phyloP scores from a whole-genome alignment of 2,888 invertebrate species.

The Parnassius mnemosyne region DNA sequence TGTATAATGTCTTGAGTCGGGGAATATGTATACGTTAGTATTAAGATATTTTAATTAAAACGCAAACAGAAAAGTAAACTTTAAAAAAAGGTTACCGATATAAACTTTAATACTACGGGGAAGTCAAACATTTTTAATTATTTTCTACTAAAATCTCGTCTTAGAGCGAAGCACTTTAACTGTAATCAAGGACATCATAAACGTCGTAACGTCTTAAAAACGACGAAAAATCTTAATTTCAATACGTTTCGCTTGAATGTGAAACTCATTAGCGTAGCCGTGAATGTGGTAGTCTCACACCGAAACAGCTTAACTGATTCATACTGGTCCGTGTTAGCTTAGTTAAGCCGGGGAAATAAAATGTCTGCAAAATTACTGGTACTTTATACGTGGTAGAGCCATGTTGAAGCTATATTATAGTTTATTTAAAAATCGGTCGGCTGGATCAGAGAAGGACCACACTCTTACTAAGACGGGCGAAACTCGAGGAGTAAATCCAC shows the following conservation, averaged over 20 bases:
- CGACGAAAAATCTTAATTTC: conserved; percentile 49
- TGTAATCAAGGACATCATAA: conserved; percentile 36
- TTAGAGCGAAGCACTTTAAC: no score
- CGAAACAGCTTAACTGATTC: conserved; percentile 36
- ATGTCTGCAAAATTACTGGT: conserved; percentile 40
- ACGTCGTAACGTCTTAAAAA: conserved; percentile 29
- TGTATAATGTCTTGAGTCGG: no score
- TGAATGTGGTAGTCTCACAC: conserved; percentile 32
- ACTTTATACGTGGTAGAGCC: not conserved
- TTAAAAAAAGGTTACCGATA: not conserved
- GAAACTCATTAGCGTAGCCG: conserved; percentile 49
- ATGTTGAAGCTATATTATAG: no score
- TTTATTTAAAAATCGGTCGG: no score
- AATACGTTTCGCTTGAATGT: conserved; percentile 52
- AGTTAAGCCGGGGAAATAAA: conserved; percentile 60
- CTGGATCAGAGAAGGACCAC: no score
- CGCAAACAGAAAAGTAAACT: not conserved
- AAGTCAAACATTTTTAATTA: no score
- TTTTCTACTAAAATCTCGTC: no score
- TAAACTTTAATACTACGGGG: no score
- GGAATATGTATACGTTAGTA: no score
- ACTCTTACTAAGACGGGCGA: no score
- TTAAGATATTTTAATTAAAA: not conserved
- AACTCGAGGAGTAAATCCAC: no score
- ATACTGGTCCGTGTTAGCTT: conserved; percentile 42